These are phyloP conservation scores for Sicus ferrugineus DNA, from an alignment of 2,888 invertebrate species.

Conservation along the genomic window DNA sequence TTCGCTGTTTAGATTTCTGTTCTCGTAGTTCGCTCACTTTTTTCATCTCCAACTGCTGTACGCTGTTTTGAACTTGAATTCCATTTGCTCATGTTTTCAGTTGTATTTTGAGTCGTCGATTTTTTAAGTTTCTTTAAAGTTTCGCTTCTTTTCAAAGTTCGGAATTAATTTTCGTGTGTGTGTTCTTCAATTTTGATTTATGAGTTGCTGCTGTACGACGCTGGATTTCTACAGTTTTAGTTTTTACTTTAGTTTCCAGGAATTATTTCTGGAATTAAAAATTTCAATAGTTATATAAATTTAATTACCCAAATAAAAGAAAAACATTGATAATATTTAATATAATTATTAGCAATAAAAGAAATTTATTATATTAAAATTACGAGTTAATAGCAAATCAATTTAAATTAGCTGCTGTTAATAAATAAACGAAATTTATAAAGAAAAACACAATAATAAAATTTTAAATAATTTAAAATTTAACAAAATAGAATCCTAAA, in stretches of 20 bases:
- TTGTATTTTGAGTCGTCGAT: not conserved
- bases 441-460: not conserved
- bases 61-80: slow-evolving; percentile 27
- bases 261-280: not conserved
- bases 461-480: not conserved
- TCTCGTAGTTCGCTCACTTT: not conserved
- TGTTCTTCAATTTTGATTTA: slow-evolving; percentile 37
- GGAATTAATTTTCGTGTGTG: slow-evolving; percentile 12
- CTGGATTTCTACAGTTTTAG: too few species aligned
- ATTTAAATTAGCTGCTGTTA: not conserved
- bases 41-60: not conserved
- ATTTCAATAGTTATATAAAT: not conserved
- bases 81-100: slow-evolving; percentile 1
- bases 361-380: not conserved
- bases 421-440: not conserved
- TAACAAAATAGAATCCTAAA: too few species aligned
- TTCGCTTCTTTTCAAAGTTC: slow-evolving; percentile 24
- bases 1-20: slow-evolving; percentile 7
- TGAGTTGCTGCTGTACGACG: too few species aligned
- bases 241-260: slow-evolving; percentile 28
- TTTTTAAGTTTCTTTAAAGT: slow-evolving; percentile 8
- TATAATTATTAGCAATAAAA: not conserved
- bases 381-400: not conserved
- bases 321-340: too few species aligned
- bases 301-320: not conserved